phyloP scores from a whole-genome alignment of 2,797 vertebrate genomes.

The Lemur catta region DNA sequence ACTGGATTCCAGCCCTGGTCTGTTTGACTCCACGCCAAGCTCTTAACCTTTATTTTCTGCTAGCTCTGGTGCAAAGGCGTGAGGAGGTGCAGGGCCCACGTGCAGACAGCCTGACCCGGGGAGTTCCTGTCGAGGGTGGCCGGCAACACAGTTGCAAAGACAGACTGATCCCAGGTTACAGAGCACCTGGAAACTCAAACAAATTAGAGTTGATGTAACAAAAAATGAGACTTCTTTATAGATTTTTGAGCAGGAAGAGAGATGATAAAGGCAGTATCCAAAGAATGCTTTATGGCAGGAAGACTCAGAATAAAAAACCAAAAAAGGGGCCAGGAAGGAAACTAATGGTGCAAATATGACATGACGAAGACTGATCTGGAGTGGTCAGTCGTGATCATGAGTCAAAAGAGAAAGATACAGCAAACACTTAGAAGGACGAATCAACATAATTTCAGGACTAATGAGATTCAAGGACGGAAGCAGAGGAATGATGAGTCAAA shows the following conservation, averaged over 20 bases:
- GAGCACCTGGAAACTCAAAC: neutral
- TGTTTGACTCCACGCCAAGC: neutral
- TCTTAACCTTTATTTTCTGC: neutral
- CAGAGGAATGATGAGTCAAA: conserved; percentile 61
- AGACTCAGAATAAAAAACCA: neutral
- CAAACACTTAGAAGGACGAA: conserved; percentile 44
- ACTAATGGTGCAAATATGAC: neutral
- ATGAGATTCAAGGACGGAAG: conserved; percentile 3
- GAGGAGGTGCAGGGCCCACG: neutral
- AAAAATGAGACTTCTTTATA: neutral
- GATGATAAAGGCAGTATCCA: neutral
- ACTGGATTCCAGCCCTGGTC: neutral
- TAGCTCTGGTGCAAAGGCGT: neutral
- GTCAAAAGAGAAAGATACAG: conserved; percentile 14
- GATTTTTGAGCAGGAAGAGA: neutral
- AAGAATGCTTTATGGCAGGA: neutral
- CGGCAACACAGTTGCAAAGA: neutral
- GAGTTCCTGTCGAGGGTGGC: neutral
- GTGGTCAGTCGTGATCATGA: neutral
- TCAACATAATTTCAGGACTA: conserved; percentile 29
- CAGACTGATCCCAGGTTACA: neutral
- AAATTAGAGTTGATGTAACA: neutral
- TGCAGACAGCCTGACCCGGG: neutral
- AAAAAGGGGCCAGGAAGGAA: neutral
- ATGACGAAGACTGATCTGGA: neutral